Conservation (phyloP, 2,888 invertebrate genomes). For the Rotaria magnacalcarata region DNA sequence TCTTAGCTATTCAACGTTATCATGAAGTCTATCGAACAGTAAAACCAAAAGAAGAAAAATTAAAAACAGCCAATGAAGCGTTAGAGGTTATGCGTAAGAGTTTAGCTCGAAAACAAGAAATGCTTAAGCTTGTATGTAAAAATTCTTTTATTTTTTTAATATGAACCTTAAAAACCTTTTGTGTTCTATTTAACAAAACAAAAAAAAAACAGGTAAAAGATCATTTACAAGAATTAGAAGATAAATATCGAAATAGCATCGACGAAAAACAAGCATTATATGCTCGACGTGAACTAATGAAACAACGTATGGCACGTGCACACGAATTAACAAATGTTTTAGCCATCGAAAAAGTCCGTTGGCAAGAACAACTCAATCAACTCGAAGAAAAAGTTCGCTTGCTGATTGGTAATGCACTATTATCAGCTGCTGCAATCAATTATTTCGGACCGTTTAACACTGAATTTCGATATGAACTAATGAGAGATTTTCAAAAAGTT, state of each 20-base stretch:
- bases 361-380: conserved; percentile 55
- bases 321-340: conserved; percentile 56
- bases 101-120: conserved; percentile 56
- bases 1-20: conserved; percentile 48
- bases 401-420: conserved; percentile 56
- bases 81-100: conserved; percentile 54
- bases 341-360: conserved; percentile 57
- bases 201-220: conserved; percentile 52
- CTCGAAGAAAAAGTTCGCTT: conserved; percentile 54
- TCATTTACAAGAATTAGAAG: conserved; percentile 54
- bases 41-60: conserved; percentile 57
- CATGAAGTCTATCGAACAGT: conserved; percentile 53
- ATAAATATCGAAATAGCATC: conserved; percentile 57
- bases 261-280: conserved; percentile 56
- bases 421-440: conserved; percentile 55
- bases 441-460: conserved; percentile 57
- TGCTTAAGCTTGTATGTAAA: conserved; percentile 50
- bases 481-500: conserved; percentile 51
- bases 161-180: background rate
- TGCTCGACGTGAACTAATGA: conserved; percentile 54
- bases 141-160: background rate
- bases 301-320: conserved; percentile 54
- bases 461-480: conserved; percentile 52
- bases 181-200: background rate
- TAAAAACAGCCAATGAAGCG: conserved; percentile 58